phyloP scores from a whole-genome alignment of 2,797 vertebrate species.

The Chaunax sp. region DNA sequence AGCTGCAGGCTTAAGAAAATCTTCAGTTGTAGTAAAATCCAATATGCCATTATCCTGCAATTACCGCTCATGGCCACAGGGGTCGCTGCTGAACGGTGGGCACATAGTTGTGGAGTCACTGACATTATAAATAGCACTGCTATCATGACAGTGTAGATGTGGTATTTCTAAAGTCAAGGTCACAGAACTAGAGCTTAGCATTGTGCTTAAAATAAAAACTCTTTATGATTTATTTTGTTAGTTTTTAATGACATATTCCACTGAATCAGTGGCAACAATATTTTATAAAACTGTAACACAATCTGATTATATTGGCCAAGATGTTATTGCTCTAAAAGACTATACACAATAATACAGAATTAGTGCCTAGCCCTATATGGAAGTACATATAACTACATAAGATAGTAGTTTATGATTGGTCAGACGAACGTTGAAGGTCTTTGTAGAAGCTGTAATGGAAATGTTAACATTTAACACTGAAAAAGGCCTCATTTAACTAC shows the following conservation, averaged over 20 bases:
- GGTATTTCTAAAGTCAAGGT: neutral
- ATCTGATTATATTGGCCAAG: no score
- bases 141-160: neutral
- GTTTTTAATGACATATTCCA: neutral
- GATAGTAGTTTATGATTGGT: neutral
- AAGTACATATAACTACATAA: neutral
- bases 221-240: neutral
- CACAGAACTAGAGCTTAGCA: neutral
- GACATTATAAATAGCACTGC: no score
- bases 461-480: constrained; percentile 1
- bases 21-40: neutral
- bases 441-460: neutral
- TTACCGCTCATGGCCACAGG: neutral
- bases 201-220: no score
- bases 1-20: neutral
- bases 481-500: neutral
- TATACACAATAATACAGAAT: neutral
- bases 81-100: neutral
- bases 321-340: neutral
- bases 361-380: neutral
- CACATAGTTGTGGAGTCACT: no score
- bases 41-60: neutral
- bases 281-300: neutral
- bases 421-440: neutral
- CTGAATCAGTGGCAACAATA: neutral